phyloP scores from a whole-genome alignment of 2,113 vertebrate species.

The Columba livia region DNA sequence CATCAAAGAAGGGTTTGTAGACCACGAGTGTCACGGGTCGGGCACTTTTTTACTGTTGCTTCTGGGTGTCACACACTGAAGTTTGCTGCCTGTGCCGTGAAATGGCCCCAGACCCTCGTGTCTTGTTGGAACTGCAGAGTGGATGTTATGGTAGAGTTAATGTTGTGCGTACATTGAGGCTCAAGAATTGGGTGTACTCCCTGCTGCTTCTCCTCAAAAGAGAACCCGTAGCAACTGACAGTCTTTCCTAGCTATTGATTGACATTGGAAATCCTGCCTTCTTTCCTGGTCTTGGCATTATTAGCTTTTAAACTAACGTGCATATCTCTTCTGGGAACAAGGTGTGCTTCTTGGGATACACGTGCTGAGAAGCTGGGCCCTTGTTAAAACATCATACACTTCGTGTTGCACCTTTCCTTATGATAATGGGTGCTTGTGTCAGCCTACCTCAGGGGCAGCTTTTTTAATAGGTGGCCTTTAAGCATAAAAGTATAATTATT shows the following conservation, averaged over 20 bases:
- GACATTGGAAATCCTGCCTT: neutral
- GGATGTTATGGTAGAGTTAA: neutral
- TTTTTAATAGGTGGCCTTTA: neutral
- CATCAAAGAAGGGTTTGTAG: neutral
- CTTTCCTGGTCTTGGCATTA: neutral
- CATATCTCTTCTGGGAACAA: neutral
- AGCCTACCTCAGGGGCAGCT: neutral
- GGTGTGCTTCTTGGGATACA: neutral
- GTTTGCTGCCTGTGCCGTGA: neutral
- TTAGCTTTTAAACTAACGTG: neutral
- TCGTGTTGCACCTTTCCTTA: neutral
- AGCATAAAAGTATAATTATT: neutral
- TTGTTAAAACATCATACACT: neutral
- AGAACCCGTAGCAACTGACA: neutral
- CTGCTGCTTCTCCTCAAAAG: neutral
- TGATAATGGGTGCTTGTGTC: neutral
- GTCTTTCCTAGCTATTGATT: neutral
- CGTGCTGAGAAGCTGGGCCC: neutral
- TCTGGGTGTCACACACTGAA: neutral
- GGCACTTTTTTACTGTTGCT: neutral
- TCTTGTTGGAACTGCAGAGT: neutral
- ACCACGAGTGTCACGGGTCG: neutral
- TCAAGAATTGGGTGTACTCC: neutral
- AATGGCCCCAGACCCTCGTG: fast-evolving
- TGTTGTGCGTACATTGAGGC: fast-evolving